A percentile compares a stretch with the other conserved stretches of the same genome.
These are phyloP conservation scores for Dermolepida albohirtum DNA, from an alignment of 2,888 invertebrate species.

Conservation along the genomic window DNA sequence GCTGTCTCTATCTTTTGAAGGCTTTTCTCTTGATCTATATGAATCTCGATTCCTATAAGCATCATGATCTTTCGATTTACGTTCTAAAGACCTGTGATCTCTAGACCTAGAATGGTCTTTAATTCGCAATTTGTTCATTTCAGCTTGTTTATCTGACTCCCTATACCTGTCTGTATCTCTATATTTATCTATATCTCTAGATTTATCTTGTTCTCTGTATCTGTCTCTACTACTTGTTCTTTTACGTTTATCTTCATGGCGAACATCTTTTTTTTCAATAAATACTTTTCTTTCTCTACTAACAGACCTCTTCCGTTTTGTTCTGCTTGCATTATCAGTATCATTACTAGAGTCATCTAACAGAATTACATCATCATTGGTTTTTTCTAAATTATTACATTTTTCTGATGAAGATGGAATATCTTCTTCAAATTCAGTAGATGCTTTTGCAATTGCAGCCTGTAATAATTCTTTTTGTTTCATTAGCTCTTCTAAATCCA, in stretches of 20 bases:
- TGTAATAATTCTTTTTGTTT: conserved; percentile 87
- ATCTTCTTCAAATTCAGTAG: conserved; percentile 69
- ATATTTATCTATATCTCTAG: conserved; percentile 50
- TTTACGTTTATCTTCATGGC: conserved; percentile 49
- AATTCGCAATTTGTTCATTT: conserved; percentile 49
- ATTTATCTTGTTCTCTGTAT: conserved; percentile 48
- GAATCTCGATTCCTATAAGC: conserved; percentile 40
- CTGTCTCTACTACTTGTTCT: conserved; percentile 45
- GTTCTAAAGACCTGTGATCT: conserved; percentile 44
- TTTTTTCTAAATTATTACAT: conserved; percentile 62
- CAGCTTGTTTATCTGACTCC: conserved; percentile 52
- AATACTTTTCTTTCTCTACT: conserved; percentile 64
- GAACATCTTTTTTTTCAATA: conserved; percentile 57
- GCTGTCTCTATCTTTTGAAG: conserved; percentile 57
- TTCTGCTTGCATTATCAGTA: conserved; percentile 59
- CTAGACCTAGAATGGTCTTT: conserved; percentile 51
- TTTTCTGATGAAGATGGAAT: conserved; percentile 53
- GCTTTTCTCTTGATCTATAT: conserved; percentile 58
- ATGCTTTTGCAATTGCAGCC: conserved; percentile 82
- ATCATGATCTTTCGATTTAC: conserved; percentile 43
- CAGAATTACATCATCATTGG: conserved; percentile 71
- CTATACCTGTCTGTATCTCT: conserved; percentile 52
- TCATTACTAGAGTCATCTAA: conserved; percentile 76
- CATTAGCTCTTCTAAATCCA: conserved; percentile 90
- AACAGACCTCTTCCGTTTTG: conserved; percentile 60